Base-by-base conservation (phyloP, 2,797 vertebrate species). In the Lycodopsis pacificus region DNA sequence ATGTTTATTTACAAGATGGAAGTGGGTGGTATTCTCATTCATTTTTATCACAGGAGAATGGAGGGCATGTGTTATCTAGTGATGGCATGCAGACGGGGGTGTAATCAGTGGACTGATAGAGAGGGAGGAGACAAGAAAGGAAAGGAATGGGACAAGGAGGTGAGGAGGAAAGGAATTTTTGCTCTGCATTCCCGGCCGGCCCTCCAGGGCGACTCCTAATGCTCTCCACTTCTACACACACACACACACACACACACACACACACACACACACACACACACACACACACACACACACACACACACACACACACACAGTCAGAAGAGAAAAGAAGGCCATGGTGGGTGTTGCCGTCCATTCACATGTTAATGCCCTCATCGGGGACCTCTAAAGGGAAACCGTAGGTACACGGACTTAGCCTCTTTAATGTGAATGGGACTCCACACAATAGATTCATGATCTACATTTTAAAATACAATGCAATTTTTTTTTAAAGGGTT, bases 141-240 rank as follows among this genome's bases (percentile, higher is more conserved):
- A 36, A 46, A 42, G 68, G 32, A 66, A 77, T 64, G 49, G 42
- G 79, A 76, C 14, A 15, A 38, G 42, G 56, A 73, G 68, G 53
- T 76, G 73, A 79, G 61, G 73, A 74, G 76, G 25, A 44, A 69
- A 77, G 77, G 71, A 76, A 70, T 86, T 79, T 81, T 67, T 63
- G 64, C 73, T 83, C 36, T 61, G 73, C 71, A 83, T 87, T 92
- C 82, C 84, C 54, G 36, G 79, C 76, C 71, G 83, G 76, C 70
- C 76, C 85, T 86, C 82, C n/a, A 69, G 85, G 81, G 75, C 32
- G 49, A 58, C 68, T 80, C 75, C 56, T 76, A 71, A 7, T 75
- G 77, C 80, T 74, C 77, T 65, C 59, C 54, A 57, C 25, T 3
- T 27, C 53, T 59, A 51, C 63, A 71, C 42, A 68, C 54, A 62